These are phyloP conservation scores for Atlantisia rogersi DNA, from an alignment of 2,113 vertebrate genomes.

Conservation along the genomic window DNA sequence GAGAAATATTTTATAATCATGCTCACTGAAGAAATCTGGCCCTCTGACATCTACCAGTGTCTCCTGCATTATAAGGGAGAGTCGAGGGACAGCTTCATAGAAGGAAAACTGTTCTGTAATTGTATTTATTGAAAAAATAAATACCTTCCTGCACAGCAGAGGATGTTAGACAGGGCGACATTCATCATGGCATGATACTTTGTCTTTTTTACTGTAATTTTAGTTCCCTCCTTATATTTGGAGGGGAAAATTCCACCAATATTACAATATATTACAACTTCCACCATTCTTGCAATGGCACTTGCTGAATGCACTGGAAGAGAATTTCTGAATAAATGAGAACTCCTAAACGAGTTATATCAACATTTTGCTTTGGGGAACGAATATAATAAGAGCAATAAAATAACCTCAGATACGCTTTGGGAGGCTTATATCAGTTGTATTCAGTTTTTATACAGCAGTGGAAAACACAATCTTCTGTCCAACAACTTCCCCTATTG, in stretches of 20 bases:
- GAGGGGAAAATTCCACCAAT: not conserved
- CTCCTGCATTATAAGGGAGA: not conserved
- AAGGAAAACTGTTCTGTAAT: slow-evolving; percentile 31
- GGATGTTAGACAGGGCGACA: not conserved
- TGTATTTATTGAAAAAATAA: slow-evolving; percentile 57
- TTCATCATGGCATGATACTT: slow-evolving; percentile 27
- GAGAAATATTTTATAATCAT: slow-evolving; percentile 34
- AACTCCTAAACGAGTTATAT: slow-evolving; percentile 45
- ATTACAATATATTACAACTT: slow-evolving; percentile 46
- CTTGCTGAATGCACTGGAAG: slow-evolving; percentile 14
- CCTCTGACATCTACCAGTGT: slow-evolving; percentile 9
- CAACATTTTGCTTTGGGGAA: slow-evolving; percentile 61
- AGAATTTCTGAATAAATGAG: slow-evolving; percentile 52
- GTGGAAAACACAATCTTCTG: slow-evolving; percentile 51
- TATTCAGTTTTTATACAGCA: slow-evolving; percentile 47
- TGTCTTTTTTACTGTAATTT: slow-evolving; percentile 37
- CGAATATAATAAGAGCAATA: slow-evolving; percentile 57
- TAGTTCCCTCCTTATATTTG: not conserved
- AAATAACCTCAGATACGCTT: slow-evolving; percentile 60
- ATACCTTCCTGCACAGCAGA: slow-evolving; percentile 34
- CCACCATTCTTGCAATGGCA: not conserved
- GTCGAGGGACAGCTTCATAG: slow-evolving; percentile 4
- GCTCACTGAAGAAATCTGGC: not conserved
- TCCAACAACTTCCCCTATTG: slow-evolving; percentile 19
- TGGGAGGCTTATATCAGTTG: slow-evolving; percentile 56